Conservation (phyloP, 2,888 invertebrate genomes). For the Patella ulyssiponensis region DNA sequence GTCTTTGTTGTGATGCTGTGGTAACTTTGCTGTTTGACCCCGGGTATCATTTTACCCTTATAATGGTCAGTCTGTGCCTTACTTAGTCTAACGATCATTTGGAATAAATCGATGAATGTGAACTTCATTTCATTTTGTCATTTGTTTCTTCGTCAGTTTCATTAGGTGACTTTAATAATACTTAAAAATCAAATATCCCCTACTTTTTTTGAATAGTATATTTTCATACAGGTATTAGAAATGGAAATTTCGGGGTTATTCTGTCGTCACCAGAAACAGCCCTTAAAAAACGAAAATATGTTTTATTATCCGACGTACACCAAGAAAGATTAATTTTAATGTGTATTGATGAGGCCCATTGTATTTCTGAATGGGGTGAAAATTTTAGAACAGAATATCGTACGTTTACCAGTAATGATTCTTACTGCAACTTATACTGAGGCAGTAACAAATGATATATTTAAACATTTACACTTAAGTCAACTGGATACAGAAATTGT, state of each 20-base stretch:
- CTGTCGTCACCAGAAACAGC: constrained; percentile 37
- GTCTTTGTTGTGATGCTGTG: too few species aligned
- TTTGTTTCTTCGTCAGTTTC: too few species aligned
- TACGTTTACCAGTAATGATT: constrained; percentile 30
- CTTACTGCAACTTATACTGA: constrained; percentile 33
- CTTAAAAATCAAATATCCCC: too few species aligned
- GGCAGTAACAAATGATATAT: constrained; percentile 32
- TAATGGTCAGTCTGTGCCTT: too few species aligned
- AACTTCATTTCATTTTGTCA: too few species aligned
- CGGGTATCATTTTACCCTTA: too few species aligned
- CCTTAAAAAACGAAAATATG: constrained; percentile 31
- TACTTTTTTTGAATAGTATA: too few species aligned
- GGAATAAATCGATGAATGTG: too few species aligned
- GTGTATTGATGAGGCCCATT: constrained; percentile 41
- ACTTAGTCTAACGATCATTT: too few species aligned
- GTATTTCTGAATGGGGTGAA: constrained; percentile 42
- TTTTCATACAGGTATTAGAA: not conserved
- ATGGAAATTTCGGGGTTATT: constrained; percentile 21
- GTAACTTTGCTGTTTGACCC: too few species aligned
- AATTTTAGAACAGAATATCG: constrained; percentile 36
- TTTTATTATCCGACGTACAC: constrained; percentile 31
- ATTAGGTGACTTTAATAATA: too few species aligned
- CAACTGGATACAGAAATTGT: constrained; percentile 25
- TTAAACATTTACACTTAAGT: constrained; percentile 25
- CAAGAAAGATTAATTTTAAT: constrained; percentile 26